A percentile compares a stretch with the other conserved stretches of the same genome.
Evolutionary conservation across 2,113 vertebrate genomes (phyloP).

Genomic region (Charina bottae): DNA sequence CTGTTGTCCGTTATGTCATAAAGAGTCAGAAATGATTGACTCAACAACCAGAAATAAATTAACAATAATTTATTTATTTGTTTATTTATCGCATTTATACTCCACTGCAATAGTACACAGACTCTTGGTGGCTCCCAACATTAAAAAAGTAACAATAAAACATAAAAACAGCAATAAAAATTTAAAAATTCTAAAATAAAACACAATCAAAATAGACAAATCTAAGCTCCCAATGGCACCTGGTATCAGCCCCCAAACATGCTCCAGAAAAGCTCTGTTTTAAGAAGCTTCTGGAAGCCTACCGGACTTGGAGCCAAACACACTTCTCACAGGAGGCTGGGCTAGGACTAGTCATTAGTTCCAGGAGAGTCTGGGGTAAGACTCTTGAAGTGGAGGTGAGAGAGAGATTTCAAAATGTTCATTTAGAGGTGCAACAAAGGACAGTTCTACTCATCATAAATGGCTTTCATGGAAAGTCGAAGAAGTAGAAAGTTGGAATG

Average conservation of each 20-base stretch:
- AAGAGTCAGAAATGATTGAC: too few species aligned
- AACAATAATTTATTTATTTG: too few species aligned
- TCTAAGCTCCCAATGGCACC: too few species aligned
- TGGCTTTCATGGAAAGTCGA: background rate
- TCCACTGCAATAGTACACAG: background rate
- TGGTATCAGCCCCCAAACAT: too few species aligned
- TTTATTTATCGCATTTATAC: background rate
- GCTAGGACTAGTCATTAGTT: background rate
- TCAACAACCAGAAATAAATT: background rate
- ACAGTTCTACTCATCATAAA: background rate
- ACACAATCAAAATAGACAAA: too few species aligned
- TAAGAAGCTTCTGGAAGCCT: too few species aligned
- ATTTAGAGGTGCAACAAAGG: background rate
- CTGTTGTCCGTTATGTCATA: background rate
- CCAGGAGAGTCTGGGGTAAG: background rate
- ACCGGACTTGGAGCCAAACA: too few species aligned
- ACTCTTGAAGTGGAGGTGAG: background rate
- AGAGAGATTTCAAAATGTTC: background rate
- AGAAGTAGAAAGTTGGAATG: background rate
- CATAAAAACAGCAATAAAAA: too few species aligned
- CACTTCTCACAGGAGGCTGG: too few species aligned
- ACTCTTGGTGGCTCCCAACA: background rate
- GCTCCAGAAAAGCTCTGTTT: too few species aligned
- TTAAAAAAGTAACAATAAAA: background rate
- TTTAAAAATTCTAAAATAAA: too few species aligned